Evolutionary conservation across 2,888 invertebrate genomes (phyloP).

Genomic region (Callinectes sapidus): DNA sequence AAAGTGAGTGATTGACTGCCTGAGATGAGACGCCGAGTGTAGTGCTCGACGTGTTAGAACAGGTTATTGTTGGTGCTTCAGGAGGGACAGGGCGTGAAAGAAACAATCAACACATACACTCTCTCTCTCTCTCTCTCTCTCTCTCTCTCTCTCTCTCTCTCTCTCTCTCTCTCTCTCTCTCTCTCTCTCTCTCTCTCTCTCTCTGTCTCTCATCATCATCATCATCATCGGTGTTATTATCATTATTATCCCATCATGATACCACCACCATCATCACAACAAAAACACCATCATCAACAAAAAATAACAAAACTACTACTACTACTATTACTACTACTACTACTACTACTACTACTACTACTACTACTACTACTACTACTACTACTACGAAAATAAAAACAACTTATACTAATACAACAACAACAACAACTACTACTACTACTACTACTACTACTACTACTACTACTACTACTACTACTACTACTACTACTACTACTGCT

Average conservation of each 20-base stretch:
- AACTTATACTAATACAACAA: no score
- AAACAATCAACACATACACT: no score
- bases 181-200: background rate
- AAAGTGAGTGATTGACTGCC: background rate
- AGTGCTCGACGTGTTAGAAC: background rate
- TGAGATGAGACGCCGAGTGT: background rate
- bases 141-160: background rate
- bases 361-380: no score
- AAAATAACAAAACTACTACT: no score
- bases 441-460: background rate
- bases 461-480: background rate
- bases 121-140: background rate
- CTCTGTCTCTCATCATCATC: background rate
- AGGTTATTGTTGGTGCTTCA: background rate
- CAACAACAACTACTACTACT: no score
- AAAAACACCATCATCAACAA: no score
- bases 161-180: background rate
- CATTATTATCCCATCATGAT: background rate
- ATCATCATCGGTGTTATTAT: background rate
- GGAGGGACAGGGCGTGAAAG: no score
- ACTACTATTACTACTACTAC: background rate
- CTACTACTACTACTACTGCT: background rate
- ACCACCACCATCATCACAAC: background rate
- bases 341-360: no score
- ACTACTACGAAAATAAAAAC: no score